phyloP scores from a whole-genome alignment of 2,797 vertebrate species.

The Rhinophrynus dorsalis region DNA sequence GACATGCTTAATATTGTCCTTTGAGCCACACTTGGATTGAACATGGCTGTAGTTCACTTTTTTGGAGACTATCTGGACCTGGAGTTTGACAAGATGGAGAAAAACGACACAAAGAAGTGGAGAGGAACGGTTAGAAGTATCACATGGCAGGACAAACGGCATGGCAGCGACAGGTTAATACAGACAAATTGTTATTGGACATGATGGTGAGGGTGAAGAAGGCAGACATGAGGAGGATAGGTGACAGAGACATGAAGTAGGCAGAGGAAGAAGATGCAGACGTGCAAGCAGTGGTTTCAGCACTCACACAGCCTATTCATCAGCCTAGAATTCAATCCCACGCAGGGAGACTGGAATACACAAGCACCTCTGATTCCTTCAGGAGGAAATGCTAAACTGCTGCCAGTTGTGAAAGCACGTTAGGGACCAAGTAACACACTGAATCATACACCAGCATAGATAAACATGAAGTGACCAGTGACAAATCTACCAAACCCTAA shows the following conservation, averaged over 20 bases:
- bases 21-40: constrained; percentile 93
- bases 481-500: no score
- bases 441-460: no score
- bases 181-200: background rate
- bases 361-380: background rate
- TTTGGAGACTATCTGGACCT: constrained; percentile 99
- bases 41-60: constrained; percentile 98
- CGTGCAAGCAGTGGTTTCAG: background rate
- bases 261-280: constrained; percentile 47
- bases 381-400: background rate
- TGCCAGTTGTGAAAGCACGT: no score
- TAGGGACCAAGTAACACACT: no score
- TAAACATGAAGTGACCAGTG: no score
- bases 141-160: constrained; percentile 41
- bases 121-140: constrained; percentile 69
- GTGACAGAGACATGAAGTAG: constrained; percentile 19
- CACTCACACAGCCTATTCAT: accelerated
- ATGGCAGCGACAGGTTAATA: constrained; percentile 22
- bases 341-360: background rate
- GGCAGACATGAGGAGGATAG: constrained; percentile 17
- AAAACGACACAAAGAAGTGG: constrained; percentile 73
- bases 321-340: accelerated
- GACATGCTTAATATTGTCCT: constrained; percentile 96
- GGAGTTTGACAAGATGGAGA: constrained; percentile 77
- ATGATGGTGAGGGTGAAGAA: constrained; percentile 43